Conservation (phyloP, 2,888 invertebrate species). For the Drosophila bunnanda region DNA sequence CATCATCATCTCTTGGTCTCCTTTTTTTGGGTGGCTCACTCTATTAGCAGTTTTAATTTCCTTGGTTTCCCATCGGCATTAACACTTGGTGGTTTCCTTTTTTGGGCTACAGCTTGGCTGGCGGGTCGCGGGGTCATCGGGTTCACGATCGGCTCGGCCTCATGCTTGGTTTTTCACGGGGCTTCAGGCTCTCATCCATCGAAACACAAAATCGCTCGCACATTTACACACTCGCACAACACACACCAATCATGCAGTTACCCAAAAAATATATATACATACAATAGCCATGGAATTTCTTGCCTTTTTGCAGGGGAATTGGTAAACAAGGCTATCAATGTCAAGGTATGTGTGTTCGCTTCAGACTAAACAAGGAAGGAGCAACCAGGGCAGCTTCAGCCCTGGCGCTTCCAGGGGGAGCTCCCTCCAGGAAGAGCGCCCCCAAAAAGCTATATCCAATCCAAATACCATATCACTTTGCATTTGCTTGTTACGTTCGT, state of each 20-base stretch:
- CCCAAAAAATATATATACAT: slow-evolving; percentile 72
- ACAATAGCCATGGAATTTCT: slow-evolving; percentile 85
- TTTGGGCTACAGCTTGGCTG: slow-evolving; percentile 25
- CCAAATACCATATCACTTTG: slow-evolving; percentile 60
- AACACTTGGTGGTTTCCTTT: slow-evolving; percentile 32
- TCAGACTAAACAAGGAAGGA: slow-evolving; percentile 61
- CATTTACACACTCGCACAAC: slow-evolving; percentile 39
- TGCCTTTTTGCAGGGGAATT: slow-evolving; percentile 93
- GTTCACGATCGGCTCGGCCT: slow-evolving; percentile 14
- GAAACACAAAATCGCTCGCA: slow-evolving; percentile 28
- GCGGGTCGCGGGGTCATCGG: slow-evolving; percentile 29
- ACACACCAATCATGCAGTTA: slow-evolving; percentile 67
- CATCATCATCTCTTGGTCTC: slow-evolving; percentile 8
- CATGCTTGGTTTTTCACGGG: slow-evolving; percentile 34
- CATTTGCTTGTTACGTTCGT: slow-evolving; percentile 70
- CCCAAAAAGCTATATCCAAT: slow-evolving; percentile 35
- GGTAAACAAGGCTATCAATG: slow-evolving; percentile 99
- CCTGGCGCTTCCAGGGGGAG: slow-evolving; percentile 34
- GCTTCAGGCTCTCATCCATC: slow-evolving; percentile 25
- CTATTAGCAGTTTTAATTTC: slow-evolving; percentile 24
- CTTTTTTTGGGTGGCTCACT: slow-evolving; percentile 20
- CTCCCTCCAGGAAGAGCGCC: slow-evolving; percentile 32
- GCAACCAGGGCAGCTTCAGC: slow-evolving; percentile 42
- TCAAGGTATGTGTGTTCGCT: slow-evolving; percentile 90
- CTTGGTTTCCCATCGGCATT: slow-evolving; percentile 31